Evolutionary conservation across 2,888 invertebrate species (phyloP).

Genomic region (Onthophagus sagittarius): DNA sequence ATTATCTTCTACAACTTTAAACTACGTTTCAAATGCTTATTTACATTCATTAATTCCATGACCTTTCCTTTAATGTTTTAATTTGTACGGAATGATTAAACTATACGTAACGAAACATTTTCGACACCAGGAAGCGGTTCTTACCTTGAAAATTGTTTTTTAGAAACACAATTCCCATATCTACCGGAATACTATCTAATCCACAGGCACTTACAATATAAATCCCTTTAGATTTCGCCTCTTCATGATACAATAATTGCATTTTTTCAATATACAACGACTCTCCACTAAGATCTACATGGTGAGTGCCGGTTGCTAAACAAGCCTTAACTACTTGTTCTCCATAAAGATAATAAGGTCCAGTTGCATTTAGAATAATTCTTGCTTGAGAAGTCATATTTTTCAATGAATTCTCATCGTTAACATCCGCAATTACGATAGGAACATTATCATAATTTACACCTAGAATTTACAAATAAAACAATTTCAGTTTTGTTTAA

Average conservation of each 20-base stretch:
- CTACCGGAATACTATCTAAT: slow-evolving; percentile 89
- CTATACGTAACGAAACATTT: too few species aligned
- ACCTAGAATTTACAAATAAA: slow-evolving; percentile 44
- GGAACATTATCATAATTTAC: slow-evolving; percentile 58
- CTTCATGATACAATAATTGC: slow-evolving; percentile 72
- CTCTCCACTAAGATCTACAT: slow-evolving; percentile 92
- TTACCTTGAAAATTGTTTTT: slow-evolving; percentile 73
- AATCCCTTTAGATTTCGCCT: slow-evolving; percentile 73
- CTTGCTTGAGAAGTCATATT: slow-evolving; percentile 77
- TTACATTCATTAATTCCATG: too few species aligned
- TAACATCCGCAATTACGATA: slow-evolving; percentile 74
- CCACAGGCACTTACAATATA: slow-evolving; percentile 91
- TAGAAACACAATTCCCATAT: slow-evolving; percentile 78
- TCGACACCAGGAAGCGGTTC: neutral
- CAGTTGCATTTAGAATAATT: slow-evolving; percentile 87
- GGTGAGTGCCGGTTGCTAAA: slow-evolving; percentile 68
- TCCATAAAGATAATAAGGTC: slow-evolving; percentile 85
- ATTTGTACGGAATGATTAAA: too few species aligned
- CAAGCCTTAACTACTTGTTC: slow-evolving; percentile 88
- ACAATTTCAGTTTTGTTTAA: too few species aligned
- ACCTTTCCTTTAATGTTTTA: too few species aligned
- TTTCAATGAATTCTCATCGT: slow-evolving; percentile 66
- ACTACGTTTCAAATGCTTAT: too few species aligned
- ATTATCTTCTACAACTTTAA: too few species aligned
- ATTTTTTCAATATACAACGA: slow-evolving; percentile 57